These are phyloP conservation scores for Dendroctonus valens DNA, from an alignment of 1,140 invertebrate genomes.

Conservation along the genomic window DNA sequence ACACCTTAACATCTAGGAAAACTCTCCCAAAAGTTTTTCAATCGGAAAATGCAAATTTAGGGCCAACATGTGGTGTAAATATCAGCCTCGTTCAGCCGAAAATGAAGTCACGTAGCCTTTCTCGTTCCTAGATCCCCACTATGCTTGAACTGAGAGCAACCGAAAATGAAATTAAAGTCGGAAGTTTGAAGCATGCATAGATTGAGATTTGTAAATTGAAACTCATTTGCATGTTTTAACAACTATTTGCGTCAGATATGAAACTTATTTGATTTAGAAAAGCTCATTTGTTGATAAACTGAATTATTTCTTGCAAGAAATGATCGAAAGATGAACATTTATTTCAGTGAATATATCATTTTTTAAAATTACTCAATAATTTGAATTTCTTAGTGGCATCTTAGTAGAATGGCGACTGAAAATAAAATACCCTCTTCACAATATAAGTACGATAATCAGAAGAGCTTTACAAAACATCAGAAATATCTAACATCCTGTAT, in stretches of 20 bases:
- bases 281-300: not conserved
- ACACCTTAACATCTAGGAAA: not conserved
- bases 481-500: too few species aligned
- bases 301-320: not conserved
- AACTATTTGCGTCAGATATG: not conserved
- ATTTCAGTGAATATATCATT: not conserved
- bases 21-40: conserved; percentile 23
- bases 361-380: too few species aligned
- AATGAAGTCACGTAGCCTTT: conserved; percentile 34
- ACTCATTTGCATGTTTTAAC: conserved; percentile 33
- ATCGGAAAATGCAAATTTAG: conserved; percentile 20
- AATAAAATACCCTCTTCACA: too few species aligned
- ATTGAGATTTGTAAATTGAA: conserved; percentile 29
- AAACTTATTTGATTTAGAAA: not conserved
- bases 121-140: conserved; percentile 18
- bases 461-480: too few species aligned
- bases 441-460: too few species aligned
- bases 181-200: conserved; percentile 25
- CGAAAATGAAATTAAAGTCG: conserved; percentile 33
- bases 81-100: conserved; percentile 18
- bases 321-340: not conserved
- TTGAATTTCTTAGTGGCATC: too few species aligned
- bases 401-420: too few species aligned
- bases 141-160: conserved; percentile 8
- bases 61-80: conserved; percentile 28